Evolutionary conservation across 2,113 vertebrate genomes (phyloP).

Genomic region (Chitala chitala): DNA sequence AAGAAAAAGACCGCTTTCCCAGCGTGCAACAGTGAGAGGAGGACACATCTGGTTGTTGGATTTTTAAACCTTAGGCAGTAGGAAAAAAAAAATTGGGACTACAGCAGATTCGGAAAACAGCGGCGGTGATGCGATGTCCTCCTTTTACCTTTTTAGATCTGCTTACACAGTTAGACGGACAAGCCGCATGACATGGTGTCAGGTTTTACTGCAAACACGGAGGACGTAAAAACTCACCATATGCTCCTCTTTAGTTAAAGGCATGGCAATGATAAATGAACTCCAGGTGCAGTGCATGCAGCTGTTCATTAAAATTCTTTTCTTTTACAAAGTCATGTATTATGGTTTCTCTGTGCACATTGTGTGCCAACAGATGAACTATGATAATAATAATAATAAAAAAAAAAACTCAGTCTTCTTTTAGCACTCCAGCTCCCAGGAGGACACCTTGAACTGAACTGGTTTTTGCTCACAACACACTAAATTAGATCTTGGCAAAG

Average conservation of each 20-base stretch:
- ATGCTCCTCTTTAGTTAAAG: background rate
- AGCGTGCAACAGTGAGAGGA: background rate
- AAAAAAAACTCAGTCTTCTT: too few species aligned
- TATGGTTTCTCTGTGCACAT: background rate
- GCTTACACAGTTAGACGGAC: background rate
- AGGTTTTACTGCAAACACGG: background rate
- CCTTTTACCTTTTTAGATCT: background rate
- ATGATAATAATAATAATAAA: too few species aligned
- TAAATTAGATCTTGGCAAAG: too few species aligned
- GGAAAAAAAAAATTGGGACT: background rate
- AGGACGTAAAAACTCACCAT: background rate
- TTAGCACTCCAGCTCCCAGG: background rate
- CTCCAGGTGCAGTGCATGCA: background rate
- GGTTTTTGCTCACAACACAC: too few species aligned
- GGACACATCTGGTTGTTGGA: background rate
- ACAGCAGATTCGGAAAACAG: too few species aligned
- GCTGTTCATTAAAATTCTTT: background rate
- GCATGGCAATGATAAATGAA: background rate
- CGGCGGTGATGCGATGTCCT: too few species aligned
- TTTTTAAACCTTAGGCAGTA: background rate
- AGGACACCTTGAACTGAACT: too few species aligned
- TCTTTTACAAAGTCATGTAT: background rate
- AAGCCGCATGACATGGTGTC: background rate
- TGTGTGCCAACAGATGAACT: background rate
- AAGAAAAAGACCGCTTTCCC: background rate